Conservation (phyloP, 1,140 invertebrate genomes). For the Proales similis region DNA sequence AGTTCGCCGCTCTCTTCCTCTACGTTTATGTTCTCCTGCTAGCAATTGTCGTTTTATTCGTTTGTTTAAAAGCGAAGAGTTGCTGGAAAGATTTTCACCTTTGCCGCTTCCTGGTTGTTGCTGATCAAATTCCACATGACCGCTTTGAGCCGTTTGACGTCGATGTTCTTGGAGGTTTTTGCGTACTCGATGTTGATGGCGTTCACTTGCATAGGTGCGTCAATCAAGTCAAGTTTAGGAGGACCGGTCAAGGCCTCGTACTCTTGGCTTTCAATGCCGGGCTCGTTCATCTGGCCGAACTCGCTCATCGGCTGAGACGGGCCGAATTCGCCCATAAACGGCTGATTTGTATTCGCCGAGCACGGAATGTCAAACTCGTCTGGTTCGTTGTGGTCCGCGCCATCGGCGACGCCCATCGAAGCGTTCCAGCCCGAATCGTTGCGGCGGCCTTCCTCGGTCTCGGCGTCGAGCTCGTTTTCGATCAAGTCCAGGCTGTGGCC, state of each 20-base stretch:
- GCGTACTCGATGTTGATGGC: conserved; percentile 32
- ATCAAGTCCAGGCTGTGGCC: conserved; percentile 12
- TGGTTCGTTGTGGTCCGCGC: conserved; percentile 9
- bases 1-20: neutral
- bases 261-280: neutral
- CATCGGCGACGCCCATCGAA: neutral
- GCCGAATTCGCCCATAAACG: conserved; percentile 25
- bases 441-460: conserved; percentile 3
- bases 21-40: conserved; percentile 25
- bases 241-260: conserved; percentile 2
- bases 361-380: conserved; percentile 34
- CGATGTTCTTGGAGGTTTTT: conserved; percentile 34
- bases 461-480: conserved; percentile 21
- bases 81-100: neutral
- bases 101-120: neutral
- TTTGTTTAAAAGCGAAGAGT: neutral
- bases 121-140: conserved; percentile 13
- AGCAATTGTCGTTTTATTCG: neutral
- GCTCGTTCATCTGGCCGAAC: conserved; percentile 14
- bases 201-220: conserved; percentile 29
- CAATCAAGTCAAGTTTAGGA: conserved; percentile 1
- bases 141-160: conserved; percentile 16
- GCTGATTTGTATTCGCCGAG: conserved; percentile 29
- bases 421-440: too few species aligned
- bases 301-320: too few species aligned